These are phyloP conservation scores for Carterocephalus palaemon DNA, from an alignment of 2,888 invertebrate species.

Conservation along the genomic window DNA sequence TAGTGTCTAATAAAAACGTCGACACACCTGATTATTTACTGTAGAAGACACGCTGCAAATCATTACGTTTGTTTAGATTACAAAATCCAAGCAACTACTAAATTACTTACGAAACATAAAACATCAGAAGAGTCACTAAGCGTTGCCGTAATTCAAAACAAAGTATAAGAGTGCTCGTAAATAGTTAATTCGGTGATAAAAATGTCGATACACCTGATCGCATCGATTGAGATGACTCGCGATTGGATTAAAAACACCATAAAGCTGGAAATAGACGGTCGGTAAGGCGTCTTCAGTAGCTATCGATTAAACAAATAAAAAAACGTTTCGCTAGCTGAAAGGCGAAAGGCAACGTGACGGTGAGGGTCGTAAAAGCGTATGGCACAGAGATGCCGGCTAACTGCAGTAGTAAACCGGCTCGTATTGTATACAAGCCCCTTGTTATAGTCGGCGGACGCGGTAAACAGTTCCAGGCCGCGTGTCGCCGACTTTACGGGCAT, in stretches of 20 bases:
- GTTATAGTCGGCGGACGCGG: constrained; percentile 66
- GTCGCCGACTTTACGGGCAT: constrained; percentile 73
- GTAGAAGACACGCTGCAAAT: constrained; percentile 45
- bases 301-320: constrained; percentile 79
- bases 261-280: constrained; percentile 66
- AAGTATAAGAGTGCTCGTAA: constrained; percentile 72
- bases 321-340: constrained; percentile 72
- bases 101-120: constrained; percentile 53
- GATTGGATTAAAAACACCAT: constrained; percentile 65
- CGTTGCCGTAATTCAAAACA: constrained; percentile 60
- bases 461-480: constrained; percentile 70
- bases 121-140: constrained; percentile 48
- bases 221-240: constrained; percentile 57
- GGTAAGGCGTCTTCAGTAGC: constrained; percentile 65
- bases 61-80: constrained; percentile 42
- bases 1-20: constrained; percentile 52
- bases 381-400: constrained; percentile 74
- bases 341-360: constrained; percentile 72
- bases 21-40: constrained; percentile 40
- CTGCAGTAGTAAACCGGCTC: constrained; percentile 72
- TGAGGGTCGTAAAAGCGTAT: constrained; percentile 74
- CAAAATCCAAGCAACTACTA: constrained; percentile 49
- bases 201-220: constrained; percentile 68
- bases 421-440: constrained; percentile 74
- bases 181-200: constrained; percentile 71